These are phyloP conservation scores for Cisticola juncidis DNA, from an alignment of 2,113 vertebrate genomes.

Conservation along the genomic window DNA sequence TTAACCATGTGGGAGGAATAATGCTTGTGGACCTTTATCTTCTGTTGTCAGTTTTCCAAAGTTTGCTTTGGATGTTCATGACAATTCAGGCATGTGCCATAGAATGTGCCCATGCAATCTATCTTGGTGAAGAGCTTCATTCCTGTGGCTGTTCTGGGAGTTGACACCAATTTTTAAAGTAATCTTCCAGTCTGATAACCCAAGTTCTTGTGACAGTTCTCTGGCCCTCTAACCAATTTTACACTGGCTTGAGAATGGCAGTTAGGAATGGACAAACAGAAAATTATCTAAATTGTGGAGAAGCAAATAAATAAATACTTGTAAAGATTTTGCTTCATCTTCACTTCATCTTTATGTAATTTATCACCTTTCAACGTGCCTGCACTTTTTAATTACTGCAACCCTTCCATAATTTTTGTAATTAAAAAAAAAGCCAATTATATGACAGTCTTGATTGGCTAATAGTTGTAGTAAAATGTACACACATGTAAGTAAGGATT, in stretches of 20 bases:
- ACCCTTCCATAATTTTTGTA: constrained; percentile 37
- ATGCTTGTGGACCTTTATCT: not conserved
- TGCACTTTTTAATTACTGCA: constrained; percentile 57
- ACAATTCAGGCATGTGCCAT: not conserved
- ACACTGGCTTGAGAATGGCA: not conserved
- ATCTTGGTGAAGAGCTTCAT: not conserved
- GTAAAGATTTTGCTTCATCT: constrained; percentile 13
- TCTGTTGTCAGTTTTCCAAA: not conserved
- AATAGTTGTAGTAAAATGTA: constrained; percentile 42
- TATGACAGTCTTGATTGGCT: constrained; percentile 31
- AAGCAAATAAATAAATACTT: not conserved
- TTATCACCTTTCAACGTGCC: constrained; percentile 43
- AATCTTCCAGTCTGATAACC: not conserved
- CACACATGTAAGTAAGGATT: not conserved
- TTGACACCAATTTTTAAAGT: not conserved
- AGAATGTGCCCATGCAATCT: constrained; percentile 3
- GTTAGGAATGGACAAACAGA: not conserved
- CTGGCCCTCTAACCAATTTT: not conserved
- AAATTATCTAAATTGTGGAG: not conserved
- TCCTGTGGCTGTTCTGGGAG: not conserved
- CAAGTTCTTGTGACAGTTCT: not conserved
- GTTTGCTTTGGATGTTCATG: not conserved
- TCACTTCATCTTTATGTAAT: constrained; percentile 13
- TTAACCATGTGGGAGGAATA: not conserved
- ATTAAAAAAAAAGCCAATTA: constrained; percentile 26